Evolutionary conservation across 30 jellyfish, hydroid and myxozoan genomes (phyloP).

Genomic region (Haliclystus octoradiatus): DNA sequence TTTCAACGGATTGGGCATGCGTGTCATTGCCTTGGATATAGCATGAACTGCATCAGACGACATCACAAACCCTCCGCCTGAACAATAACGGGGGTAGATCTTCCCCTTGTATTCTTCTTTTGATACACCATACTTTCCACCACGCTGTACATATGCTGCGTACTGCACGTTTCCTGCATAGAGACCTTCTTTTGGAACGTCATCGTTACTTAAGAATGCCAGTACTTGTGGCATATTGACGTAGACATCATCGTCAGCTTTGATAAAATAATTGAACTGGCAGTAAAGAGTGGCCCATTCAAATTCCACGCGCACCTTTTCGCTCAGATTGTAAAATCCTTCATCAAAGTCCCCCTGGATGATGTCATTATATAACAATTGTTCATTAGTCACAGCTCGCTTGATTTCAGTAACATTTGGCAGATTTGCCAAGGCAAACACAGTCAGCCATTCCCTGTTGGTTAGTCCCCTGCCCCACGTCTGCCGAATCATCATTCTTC

Average conservation of each 20-base stretch:
- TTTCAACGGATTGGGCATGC: not conserved
- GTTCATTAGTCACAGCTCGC: not conserved
- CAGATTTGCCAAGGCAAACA: not conserved
- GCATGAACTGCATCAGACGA: conserved; percentile 12
- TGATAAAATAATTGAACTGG: conserved; percentile 4
- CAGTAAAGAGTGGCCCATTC: conserved; percentile 22
- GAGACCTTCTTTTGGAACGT: conserved; percentile 3
- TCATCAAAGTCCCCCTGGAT: conserved; percentile 6
- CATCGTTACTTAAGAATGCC: not conserved
- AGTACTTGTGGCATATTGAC: conserved; percentile 11
- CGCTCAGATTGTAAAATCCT: conserved; percentile 13
- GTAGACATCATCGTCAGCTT: conserved; percentile 17
- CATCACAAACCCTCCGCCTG: conserved; percentile 28
- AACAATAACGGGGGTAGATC: conserved; percentile 18
- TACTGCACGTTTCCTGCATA: conserved; percentile 19
- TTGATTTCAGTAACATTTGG: not conserved
- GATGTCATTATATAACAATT: conserved; percentile 1
- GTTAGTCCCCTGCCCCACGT: conserved; percentile 3
- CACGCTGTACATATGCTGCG: conserved; percentile 5
- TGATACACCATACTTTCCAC: conserved; percentile 15
- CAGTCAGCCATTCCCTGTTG: not conserved
- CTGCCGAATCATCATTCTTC: conserved; percentile 6
- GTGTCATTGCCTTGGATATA: not conserved
- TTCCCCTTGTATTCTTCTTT: conserved; percentile 7
- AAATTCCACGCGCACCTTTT: conserved; percentile 6